phyloP scores from a whole-genome alignment of 2,797 vertebrate species.

The Melanotaenia parkinsoni region DNA sequence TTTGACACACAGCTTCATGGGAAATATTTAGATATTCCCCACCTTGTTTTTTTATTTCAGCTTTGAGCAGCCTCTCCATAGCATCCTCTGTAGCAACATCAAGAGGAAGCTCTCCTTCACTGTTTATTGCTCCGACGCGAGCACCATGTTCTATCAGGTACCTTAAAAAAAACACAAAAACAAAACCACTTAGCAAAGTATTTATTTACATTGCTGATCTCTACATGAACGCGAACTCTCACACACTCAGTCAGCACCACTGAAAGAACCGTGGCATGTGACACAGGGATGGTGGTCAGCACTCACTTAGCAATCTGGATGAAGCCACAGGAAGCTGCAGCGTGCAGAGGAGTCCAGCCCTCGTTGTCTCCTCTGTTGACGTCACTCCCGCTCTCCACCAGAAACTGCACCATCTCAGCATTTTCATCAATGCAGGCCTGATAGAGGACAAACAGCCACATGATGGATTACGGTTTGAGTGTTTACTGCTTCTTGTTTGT shows the following conservation, averaged over 20 bases:
- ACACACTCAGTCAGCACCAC: not conserved
- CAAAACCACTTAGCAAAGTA: not conserved
- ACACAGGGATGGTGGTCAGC: not conserved
- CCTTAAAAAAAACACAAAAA: slow-evolving; percentile 30
- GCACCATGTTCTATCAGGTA: slow-evolving; percentile 82
- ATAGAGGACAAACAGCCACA: slow-evolving; percentile 44
- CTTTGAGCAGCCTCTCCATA: slow-evolving; percentile 86
- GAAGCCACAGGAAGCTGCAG: slow-evolving; percentile 86
- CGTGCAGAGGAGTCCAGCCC: slow-evolving; percentile 88
- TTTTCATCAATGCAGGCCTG: slow-evolving; percentile 90
- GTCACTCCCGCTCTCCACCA: slow-evolving; percentile 86
- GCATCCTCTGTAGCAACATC: slow-evolving; percentile 87
- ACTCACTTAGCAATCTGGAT: slow-evolving; percentile 84
- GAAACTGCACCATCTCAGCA: slow-evolving; percentile 88
- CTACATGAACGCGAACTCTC: not conserved
- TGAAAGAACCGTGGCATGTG: not conserved
- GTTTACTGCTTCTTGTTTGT: slow-evolving; percentile 33
- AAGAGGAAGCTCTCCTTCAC: slow-evolving; percentile 88
- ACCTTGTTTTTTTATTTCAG: slow-evolving; percentile 89
- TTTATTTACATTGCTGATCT: not conserved
- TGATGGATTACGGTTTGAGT: slow-evolving; percentile 8
- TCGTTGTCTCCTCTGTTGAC: slow-evolving; percentile 88
- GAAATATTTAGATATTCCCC: slow-evolving; percentile 16
- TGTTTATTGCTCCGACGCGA: slow-evolving; percentile 85
- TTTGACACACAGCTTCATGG: not conserved